phyloP scores from a whole-genome alignment of 2,797 vertebrate genomes.

The Kryptopterus vitreolus region DNA sequence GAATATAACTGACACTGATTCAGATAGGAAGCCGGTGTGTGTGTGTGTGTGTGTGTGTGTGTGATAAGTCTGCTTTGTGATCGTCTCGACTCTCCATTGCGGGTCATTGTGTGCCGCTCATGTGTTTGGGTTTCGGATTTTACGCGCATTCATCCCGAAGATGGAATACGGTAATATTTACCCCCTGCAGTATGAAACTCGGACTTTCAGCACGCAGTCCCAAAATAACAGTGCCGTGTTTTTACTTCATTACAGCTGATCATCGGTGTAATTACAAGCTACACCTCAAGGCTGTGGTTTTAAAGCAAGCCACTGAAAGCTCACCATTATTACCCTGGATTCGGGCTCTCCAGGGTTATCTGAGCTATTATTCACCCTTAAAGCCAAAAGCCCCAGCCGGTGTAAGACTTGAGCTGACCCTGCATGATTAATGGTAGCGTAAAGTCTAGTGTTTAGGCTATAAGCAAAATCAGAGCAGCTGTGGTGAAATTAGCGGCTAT shows the following conservation, averaged over 20 bases:
- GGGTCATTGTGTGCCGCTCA: neutral
- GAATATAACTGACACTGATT: slow-evolving; percentile 6
- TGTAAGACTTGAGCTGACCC: slow-evolving; percentile 11
- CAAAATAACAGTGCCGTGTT: slow-evolving; percentile 41
- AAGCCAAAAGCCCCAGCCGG: slow-evolving; percentile 37
- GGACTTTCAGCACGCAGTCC: slow-evolving; percentile 1
- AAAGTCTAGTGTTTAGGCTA: neutral
- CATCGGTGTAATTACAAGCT: slow-evolving; percentile 51
- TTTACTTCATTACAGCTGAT: slow-evolving; percentile 55
- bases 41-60: no score
- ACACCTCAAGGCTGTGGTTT: slow-evolving; percentile 37
- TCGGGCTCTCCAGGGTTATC: slow-evolving; percentile 14
- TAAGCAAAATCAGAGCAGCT: slow-evolving; percentile 5
- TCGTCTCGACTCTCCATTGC: neutral
- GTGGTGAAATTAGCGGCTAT: slow-evolving; percentile 14
- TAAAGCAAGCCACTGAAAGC: slow-evolving; percentile 38
- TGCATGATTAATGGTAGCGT: slow-evolving; percentile 18
- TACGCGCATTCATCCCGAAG: neutral
- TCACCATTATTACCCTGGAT: slow-evolving; percentile 42
- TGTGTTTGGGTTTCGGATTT: neutral
- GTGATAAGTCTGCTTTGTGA: neutral
- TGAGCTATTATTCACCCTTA: slow-evolving; percentile 42
- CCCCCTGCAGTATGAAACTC: neutral
- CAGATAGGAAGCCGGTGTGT: neutral
- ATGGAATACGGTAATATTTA: neutral